Evolutionary conservation across 2,113 vertebrate species (phyloP).

Genomic region (Pontoporia blainvillei): DNA sequence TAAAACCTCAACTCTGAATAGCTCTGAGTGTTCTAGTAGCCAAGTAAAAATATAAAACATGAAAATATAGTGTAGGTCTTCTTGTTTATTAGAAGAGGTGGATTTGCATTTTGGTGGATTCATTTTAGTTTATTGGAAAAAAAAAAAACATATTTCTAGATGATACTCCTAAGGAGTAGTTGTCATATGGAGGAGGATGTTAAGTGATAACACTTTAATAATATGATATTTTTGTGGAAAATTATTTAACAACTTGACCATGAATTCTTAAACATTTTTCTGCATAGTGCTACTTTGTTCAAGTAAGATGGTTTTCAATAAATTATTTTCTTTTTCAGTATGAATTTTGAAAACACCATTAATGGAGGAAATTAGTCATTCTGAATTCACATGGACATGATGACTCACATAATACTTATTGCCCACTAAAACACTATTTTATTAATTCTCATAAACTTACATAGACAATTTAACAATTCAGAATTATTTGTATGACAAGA

Average conservation of each 20-base stretch:
- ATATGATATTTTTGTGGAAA: not conserved
- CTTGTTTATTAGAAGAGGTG: not conserved
- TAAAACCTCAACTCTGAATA: not conserved
- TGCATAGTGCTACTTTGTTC: not conserved
- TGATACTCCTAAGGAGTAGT: not conserved
- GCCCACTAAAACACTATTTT: not conserved
- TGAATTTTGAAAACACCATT: not conserved
- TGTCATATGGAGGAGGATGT: not conserved
- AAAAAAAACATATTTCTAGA: not conserved
- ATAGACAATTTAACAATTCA: not conserved
- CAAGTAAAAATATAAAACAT: not conserved
- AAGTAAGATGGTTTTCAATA: not conserved
- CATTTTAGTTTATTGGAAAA: not conserved
- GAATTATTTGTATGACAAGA: not conserved
- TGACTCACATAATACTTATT: not conserved
- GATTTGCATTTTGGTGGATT: not conserved
- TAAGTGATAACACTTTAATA: not conserved
- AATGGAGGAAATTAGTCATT: not conserved
- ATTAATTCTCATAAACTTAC: not conserved
- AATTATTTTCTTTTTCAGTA: not conserved
- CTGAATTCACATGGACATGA: not conserved
- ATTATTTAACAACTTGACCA: not conserved
- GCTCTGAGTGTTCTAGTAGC: not conserved
- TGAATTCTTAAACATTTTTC: not conserved
- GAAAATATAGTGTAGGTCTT: not conserved